Base-by-base conservation (phyloP, 92 coral and sea anemone genomes). In the Nematostella vectensis region DNA sequence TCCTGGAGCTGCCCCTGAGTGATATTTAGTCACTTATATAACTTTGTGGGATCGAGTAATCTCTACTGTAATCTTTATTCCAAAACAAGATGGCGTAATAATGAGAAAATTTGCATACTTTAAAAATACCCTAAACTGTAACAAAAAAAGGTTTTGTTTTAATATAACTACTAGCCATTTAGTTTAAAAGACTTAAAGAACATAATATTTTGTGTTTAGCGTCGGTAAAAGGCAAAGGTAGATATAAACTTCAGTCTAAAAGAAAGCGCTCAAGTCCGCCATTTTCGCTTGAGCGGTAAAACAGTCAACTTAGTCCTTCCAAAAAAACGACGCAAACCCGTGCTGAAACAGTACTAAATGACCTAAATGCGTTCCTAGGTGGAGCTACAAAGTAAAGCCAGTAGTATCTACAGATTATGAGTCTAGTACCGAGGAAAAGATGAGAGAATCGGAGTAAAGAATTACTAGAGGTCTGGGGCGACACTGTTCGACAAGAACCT, bases 391-490 rank as follows among this genome's bases (percentile, higher is more conserved):
- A 45, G 23, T 10, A 19, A 45, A 45, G 18, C 4, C 18, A 9
- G 51, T 4, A 11, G 18, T 4, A 45, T 11, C 9, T 11, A 19
- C 23, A 45, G 18, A 10, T 10, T 45, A 17, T 11, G 4, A 19
- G 23, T 11, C 51, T 45, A 45, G 51, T 45, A 17, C 23, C 23
- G 51, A 45, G 51, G 51, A 45, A 45, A 45, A 6, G 21, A 19
- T 45, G 9, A 9, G 15, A 47, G 56, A 12, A 12, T 27, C 12
- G 48, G 53, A 55, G 25, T 25, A 18, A 30, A 48, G 33, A 57
- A 57, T 29, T 65, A 53, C 68, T 31, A 81, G 95, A 85, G 87
- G 95, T 80, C 88, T 85, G 95, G 95, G 95, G 65, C 88, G 84
- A 81, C 76, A 62, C 31, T 71, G 61, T 61, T 71, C 77, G 74